phyloP scores from a whole-genome alignment of 2,797 vertebrate genomes.

The Acropternis orthonyx region DNA sequence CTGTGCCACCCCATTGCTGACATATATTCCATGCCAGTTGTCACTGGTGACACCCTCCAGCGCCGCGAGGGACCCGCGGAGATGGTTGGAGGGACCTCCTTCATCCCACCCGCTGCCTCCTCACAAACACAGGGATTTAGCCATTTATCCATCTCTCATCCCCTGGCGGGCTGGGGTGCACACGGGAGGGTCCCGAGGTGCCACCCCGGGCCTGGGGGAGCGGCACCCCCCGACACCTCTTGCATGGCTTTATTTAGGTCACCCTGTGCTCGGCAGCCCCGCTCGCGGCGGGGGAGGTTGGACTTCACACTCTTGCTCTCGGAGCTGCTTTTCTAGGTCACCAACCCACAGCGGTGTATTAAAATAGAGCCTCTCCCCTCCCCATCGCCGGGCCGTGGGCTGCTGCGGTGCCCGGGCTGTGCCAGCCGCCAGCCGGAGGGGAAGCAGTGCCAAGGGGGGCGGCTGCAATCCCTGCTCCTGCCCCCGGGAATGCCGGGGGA shows the following conservation, averaged over 20 bases:
- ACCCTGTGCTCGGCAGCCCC: conserved; percentile 24
- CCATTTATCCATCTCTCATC: background rate
- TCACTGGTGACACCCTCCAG: background rate
- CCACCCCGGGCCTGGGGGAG: background rate
- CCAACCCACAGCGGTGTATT: conserved; percentile 52
- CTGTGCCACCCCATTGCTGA: background rate
- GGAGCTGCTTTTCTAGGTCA: conserved; percentile 67
- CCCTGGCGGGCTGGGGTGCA: background rate
- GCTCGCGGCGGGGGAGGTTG: conserved; percentile 41
- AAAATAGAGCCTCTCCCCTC: conserved; percentile 41
- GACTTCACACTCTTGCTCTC: conserved; percentile 59
- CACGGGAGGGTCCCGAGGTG: background rate
- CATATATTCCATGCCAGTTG: fast-evolving
- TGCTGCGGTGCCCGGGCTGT: background rate
- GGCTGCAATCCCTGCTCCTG: background rate
- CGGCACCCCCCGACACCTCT: background rate
- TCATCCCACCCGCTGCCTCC: background rate
- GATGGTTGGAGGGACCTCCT: fast-evolving
- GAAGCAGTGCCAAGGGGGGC: background rate
- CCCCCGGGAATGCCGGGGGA: background rate
- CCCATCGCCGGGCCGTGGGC: conserved; percentile 25
- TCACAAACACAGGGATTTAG: fast-evolving
- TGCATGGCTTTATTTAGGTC: conserved; percentile 41
- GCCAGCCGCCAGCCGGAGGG: background rate
- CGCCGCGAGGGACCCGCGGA: fast-evolving